Base-by-base conservation (phyloP, 2,888 invertebrate genomes). In the Orthosia cruda region DNA sequence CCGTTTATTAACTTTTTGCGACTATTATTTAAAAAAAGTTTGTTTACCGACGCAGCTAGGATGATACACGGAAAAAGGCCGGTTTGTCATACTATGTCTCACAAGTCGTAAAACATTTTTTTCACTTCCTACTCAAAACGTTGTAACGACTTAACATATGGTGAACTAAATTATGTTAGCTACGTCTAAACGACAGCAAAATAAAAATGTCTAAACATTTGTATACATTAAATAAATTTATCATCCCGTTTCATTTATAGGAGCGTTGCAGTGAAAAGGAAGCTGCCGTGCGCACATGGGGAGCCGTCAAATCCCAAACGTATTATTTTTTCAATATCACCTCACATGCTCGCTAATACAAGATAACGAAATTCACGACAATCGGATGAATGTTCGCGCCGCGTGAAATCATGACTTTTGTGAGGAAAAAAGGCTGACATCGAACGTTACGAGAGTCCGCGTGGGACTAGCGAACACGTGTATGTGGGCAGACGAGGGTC, bases 121-220 rank as follows among this genome's bases (percentile, higher is more conserved):
- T 96, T 91, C 90, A 94, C 93, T 96, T 96, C 96, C 96, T 96
- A 95, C 95, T 95, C 93, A 92, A 91, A 93, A 84, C 93, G 92
- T 86, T 92, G 91, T 94, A 94, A 93, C 94, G 93, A 93, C 93
- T 92, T 92, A 95, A 96, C 96, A 96, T 93, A 96, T 96, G 96
- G 96, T 93, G 93, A 95, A 94, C 96, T 96, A 95, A 96, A 96
- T 96, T 95, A 96, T 95, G 95, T 95, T 95, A 95, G 95, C 95
- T 95, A 95, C 95, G 93, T 93, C 92, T 95, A 95, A 96, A 93
- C 94, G 96, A 94, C 96, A 95, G 94, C 94, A 92, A 96, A 96
- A 96, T 96, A 96, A 96, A 96, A 96, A 96, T 96, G 96, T 96
- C 96, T 95, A 96, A 96, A 96, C 96, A 96, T 96, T 96, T 96